These are phyloP conservation scores for Sinocyclocheilus maitianheensis DNA, from an alignment of 2,113 vertebrate genomes.

Conservation along the genomic window DNA sequence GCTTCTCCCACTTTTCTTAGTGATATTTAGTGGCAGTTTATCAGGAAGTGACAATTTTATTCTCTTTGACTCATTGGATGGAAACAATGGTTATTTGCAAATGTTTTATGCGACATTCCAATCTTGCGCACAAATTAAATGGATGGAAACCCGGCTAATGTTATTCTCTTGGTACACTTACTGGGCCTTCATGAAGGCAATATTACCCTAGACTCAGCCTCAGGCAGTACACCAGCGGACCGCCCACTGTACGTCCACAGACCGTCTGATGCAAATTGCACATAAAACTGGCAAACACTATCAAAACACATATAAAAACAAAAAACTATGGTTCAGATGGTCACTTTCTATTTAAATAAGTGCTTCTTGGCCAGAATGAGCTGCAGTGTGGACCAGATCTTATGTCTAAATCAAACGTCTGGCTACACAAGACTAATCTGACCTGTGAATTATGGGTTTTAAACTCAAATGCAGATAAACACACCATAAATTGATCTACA, in stretches of 20 bases:
- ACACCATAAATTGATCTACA: neutral
- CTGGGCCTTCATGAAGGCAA: neutral
- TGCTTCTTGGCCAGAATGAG: neutral
- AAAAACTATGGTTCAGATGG: neutral
- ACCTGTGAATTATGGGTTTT: neutral
- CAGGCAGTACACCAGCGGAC: neutral
- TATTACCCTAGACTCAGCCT: neutral
- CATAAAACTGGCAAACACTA: neutral
- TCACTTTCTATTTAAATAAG: neutral
- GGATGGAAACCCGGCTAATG: too few species aligned
- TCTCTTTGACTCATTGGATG: too few species aligned
- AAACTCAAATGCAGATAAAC: neutral
- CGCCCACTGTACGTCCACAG: neutral
- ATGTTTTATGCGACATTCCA: too few species aligned
- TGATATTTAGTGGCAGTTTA: too few species aligned
- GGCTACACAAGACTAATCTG: neutral
- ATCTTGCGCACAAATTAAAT: too few species aligned
- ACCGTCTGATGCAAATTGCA: neutral
- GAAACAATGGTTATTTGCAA: too few species aligned
- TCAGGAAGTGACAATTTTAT: too few species aligned
- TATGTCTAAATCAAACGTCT: neutral
- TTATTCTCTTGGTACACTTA: neutral
- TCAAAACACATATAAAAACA: neutral
- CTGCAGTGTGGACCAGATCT: neutral
- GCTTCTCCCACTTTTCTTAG: too few species aligned